phyloP scores from a whole-genome alignment of 2,888 invertebrate genomes.

The Lissocephala sabroskyi region DNA sequence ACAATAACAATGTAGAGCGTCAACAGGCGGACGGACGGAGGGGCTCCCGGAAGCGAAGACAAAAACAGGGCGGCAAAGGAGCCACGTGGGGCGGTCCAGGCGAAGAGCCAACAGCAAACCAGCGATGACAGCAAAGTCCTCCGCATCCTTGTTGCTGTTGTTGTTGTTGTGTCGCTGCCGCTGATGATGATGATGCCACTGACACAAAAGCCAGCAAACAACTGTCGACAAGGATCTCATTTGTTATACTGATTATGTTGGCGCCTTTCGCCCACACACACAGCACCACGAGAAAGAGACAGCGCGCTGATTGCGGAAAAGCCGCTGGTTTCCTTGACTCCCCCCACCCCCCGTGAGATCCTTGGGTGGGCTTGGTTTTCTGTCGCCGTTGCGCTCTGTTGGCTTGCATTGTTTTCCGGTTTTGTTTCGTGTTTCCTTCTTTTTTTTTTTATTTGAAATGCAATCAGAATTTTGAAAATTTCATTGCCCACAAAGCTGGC shows the following conservation, averaged over 20 bases:
- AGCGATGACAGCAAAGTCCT: conserved; percentile 39
- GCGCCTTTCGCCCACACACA: conserved; percentile 38
- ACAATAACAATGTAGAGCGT: conserved; percentile 71
- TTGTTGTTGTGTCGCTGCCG: conserved; percentile 12
- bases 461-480: too few species aligned
- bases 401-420: too few species aligned
- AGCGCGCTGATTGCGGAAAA: too few species aligned
- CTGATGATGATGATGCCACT: conserved; percentile 57
- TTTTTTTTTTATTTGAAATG: too few species aligned
- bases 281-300: background rate
- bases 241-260: conserved; percentile 71
- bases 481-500: too few species aligned
- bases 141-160: background rate
- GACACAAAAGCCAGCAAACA: conserved; percentile 64
- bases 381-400: too few species aligned
- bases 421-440: too few species aligned
- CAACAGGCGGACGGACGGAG: conserved; percentile 12
- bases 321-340: too few species aligned
- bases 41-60: background rate
- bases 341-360: too few species aligned
- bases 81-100: background rate
- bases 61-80: conserved; percentile 12
- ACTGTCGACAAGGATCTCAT: conserved; percentile 71
- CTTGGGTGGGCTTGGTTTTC: too few species aligned
- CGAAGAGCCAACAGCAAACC: conserved; percentile 25